Conservation (phyloP, 2,113 vertebrate species). For the Rhadina sibilatrix region DNA sequence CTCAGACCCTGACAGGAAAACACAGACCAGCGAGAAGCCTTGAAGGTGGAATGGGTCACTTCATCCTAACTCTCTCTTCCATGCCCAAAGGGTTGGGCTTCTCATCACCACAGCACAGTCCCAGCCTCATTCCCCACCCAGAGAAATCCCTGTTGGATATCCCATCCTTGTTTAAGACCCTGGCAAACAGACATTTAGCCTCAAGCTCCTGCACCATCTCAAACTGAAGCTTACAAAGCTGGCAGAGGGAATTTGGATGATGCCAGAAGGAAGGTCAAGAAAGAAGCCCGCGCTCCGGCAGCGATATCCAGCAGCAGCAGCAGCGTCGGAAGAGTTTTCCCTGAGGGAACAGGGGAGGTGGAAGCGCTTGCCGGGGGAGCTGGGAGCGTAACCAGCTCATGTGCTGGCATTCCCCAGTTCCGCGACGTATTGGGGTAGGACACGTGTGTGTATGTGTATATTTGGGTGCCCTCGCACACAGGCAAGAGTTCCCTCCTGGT, state of each 20-base stretch:
- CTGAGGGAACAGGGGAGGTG: background rate
- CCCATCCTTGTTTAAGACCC: background rate
- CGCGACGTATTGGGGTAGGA: background rate
- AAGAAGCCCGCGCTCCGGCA: accelerated
- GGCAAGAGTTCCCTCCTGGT: background rate
- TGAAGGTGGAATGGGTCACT: background rate
- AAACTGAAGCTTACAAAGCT: background rate
- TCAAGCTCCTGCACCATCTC: background rate
- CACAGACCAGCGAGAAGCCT: background rate
- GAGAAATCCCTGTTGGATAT: background rate
- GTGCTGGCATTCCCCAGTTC: background rate
- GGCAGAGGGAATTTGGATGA: background rate
- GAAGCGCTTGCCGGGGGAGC: background rate
- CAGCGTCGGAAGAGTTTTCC: background rate
- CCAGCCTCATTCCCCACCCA: background rate
- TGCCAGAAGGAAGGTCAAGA: background rate
- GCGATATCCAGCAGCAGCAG: background rate
- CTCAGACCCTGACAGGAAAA: accelerated
- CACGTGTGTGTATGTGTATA: constrained; percentile 7
- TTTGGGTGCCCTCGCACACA: background rate
- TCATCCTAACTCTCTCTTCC: background rate
- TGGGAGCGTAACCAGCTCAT: background rate
- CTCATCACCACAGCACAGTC: background rate
- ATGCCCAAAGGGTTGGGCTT: background rate
- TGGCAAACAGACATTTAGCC: background rate